Evolutionary conservation across 2,888 invertebrate species (phyloP).

Genomic region (Rhimphoctona megacephalus): DNA sequence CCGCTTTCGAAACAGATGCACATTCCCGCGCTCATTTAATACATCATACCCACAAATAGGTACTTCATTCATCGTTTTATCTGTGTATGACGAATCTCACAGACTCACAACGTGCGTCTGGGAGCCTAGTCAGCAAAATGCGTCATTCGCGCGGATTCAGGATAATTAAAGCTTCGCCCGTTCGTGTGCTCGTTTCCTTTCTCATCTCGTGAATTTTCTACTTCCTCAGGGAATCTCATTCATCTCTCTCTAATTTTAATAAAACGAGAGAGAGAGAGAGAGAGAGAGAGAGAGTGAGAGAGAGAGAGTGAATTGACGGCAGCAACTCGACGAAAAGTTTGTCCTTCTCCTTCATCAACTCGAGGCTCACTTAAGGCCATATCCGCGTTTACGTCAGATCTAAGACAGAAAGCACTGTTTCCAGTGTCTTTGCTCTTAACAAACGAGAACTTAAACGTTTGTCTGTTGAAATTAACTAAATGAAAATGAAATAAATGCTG

Average conservation of each 20-base stretch:
- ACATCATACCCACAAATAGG: background rate
- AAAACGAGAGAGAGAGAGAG: slow-evolving; percentile 22
- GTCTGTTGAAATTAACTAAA: slow-evolving; percentile 23
- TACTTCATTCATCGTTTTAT: slow-evolving; percentile 23
- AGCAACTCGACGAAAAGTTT: slow-evolving; percentile 55
- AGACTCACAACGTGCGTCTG: background rate
- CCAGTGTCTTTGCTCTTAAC: slow-evolving; percentile 26
- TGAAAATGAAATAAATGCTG: background rate
- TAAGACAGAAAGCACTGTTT: slow-evolving; percentile 9
- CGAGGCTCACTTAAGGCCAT: slow-evolving; percentile 43
- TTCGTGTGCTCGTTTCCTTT: slow-evolving; percentile 46
- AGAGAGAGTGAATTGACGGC: slow-evolving; percentile 41
- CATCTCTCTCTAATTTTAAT: slow-evolving; percentile 61
- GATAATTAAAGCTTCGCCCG: slow-evolving; percentile 62
- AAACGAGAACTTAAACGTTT: slow-evolving; percentile 20
- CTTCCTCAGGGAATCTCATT: slow-evolving; percentile 42
- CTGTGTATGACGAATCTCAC: slow-evolving; percentile 22
- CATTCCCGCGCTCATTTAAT: slow-evolving; percentile 19
- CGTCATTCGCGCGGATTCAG: slow-evolving; percentile 58
- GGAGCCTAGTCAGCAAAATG: slow-evolving; percentile 52
- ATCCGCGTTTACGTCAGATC: slow-evolving; percentile 27
- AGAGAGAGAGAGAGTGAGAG: slow-evolving; percentile 4
- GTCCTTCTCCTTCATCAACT: slow-evolving; percentile 52
- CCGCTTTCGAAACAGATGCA: background rate
- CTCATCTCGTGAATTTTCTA: slow-evolving; percentile 34